These are phyloP conservation scores for Varecia variegata DNA, from an alignment of 2,797 vertebrate species.

Conservation along the genomic window DNA sequence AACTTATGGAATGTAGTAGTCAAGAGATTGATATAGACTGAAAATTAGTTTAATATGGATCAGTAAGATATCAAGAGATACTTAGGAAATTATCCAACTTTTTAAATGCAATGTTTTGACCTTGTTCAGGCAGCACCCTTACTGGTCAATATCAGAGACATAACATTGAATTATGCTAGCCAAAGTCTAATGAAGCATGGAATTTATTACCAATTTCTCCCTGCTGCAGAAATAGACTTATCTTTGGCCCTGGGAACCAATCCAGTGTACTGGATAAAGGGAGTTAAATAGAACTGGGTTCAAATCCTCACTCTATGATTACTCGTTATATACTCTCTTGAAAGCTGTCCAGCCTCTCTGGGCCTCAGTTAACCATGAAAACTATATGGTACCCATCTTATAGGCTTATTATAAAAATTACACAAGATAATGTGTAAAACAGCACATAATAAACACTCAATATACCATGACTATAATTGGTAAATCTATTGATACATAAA, in stretches of 20 bases:
- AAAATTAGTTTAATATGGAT: background rate
- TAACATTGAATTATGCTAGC: background rate
- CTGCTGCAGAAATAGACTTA: background rate
- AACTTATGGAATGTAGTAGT: background rate
- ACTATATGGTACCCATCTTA: background rate
- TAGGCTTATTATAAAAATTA: background rate
- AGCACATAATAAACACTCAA: background rate
- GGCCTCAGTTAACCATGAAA: background rate
- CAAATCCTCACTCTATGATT: background rate
- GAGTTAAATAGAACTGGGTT: slow-evolving; percentile 26
- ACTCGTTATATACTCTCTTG: background rate
- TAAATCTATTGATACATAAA: slow-evolving; percentile 26
- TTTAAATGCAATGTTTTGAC: background rate
- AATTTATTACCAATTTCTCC: background rate
- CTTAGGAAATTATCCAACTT: background rate
- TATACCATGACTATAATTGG: background rate
- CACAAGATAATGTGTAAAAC: background rate
- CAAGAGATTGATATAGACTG: background rate
- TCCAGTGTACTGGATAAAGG: background rate
- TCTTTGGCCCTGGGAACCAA: background rate
- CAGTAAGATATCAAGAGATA: background rate
- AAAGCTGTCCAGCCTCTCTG: background rate
- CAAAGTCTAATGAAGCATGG: background rate
- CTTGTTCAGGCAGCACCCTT: background rate
- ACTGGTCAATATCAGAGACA: background rate